Evolutionary conservation across 2,888 invertebrate genomes (phyloP).

Genomic region (Hipparchia sbordonii): DNA sequence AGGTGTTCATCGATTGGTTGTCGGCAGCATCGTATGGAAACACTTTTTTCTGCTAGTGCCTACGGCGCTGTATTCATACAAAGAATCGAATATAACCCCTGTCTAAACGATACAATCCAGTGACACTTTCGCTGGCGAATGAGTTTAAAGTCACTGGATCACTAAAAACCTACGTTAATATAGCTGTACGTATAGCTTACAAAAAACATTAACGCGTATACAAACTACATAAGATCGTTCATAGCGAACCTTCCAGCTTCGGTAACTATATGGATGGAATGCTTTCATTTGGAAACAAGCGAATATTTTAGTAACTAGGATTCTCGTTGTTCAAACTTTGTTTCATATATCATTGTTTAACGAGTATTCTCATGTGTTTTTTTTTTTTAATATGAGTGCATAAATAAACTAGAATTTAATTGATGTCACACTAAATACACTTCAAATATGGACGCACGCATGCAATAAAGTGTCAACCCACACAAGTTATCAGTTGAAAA

Average conservation of each 20-base stretch:
- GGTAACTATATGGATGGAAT: slow-evolving; percentile 60
- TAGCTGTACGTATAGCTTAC: slow-evolving; percentile 6
- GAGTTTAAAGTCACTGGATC: no score
- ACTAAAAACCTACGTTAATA: background rate
- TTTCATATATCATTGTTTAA: background rate
- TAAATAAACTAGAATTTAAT: background rate
- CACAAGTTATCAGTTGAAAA: no score
- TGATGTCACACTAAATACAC: background rate
- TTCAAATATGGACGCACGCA: no score
- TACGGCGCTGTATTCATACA: no score
- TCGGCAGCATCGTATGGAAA: no score
- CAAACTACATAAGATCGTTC: slow-evolving; percentile 25
- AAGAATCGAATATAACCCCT: no score
- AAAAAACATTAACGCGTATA: slow-evolving; percentile 28
- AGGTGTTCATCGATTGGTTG: no score
- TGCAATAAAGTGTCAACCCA: no score
- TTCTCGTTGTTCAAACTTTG: background rate
- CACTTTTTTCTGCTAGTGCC: no score
- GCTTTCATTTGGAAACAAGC: slow-evolving; percentile 36
- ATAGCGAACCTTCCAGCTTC: slow-evolving; percentile 9
- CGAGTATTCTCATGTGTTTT: background rate
- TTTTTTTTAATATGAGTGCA: background rate
- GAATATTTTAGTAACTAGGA: background rate
- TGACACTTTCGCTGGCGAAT: no score
- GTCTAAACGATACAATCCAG: no score